Percentiles rank a stretch among this genome's conserved stretches.
phyloP scores from a whole-genome alignment of 2,797 vertebrate species.

The Crocodylus rhombifer region DNA sequence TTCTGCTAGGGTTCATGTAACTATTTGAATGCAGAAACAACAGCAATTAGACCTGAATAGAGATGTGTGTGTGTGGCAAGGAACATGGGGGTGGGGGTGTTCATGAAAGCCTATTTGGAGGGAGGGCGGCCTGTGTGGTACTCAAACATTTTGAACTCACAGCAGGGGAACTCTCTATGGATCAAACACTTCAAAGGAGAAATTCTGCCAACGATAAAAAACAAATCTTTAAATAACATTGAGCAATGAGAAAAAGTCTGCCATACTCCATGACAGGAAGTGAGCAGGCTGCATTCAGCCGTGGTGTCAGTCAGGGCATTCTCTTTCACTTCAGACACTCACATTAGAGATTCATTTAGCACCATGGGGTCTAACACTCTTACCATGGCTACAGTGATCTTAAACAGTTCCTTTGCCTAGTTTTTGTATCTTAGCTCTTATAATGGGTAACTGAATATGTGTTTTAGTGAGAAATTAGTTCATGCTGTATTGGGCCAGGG shows the following conservation, averaged over 20 bases:
- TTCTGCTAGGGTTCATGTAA: background rate
- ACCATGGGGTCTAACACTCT: background rate
- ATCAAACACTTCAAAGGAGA: constrained; percentile 14
- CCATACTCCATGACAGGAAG: accelerated
- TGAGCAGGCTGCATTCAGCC: background rate
- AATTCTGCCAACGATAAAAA: constrained; percentile 13
- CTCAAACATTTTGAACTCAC: background rate
- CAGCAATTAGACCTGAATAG: accelerated
- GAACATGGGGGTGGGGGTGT: background rate
- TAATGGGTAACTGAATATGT: background rate
- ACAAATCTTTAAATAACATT: background rate
- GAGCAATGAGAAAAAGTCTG: background rate
- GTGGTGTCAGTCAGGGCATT: background rate
- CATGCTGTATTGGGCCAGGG: background rate
- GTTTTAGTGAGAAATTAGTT: background rate
- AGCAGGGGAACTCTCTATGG: background rate
- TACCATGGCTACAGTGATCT: background rate
- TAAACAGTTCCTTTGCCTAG: constrained; percentile 50
- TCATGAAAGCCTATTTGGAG: accelerated
- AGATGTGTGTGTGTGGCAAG: background rate
- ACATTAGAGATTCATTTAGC: constrained; percentile 8
- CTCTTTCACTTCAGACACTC: background rate
- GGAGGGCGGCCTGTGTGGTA: constrained; percentile 23
- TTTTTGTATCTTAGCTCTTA: background rate
- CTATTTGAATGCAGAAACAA: background rate